Conservation (phyloP, 1,140 invertebrate species). For the Eufriesea mexicana region DNA sequence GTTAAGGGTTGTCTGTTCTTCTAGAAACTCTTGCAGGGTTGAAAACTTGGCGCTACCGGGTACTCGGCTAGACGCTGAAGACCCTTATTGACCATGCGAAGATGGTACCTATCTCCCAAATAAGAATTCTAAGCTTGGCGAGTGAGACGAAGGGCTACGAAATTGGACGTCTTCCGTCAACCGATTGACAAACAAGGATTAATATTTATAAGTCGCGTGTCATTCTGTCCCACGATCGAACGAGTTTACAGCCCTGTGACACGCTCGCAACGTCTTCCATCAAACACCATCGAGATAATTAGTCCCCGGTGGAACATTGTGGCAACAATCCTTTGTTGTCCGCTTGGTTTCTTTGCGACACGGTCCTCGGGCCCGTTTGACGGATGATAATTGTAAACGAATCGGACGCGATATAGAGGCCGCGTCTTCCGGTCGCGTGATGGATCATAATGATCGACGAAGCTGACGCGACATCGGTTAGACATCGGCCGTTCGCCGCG, state of each 20-base stretch:
- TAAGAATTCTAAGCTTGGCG: no score
- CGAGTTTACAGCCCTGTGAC: no score
- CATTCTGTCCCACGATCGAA: neutral
- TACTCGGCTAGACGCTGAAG: no score
- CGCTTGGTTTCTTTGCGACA: no score
- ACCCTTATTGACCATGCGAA: no score
- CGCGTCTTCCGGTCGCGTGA: slow-evolving; percentile 7
- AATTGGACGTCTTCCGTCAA: no score
- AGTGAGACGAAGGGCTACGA: no score
- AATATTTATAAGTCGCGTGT: neutral
- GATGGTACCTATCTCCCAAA: no score
- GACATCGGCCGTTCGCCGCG: slow-evolving; percentile 5
- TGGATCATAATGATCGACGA: slow-evolving; percentile 48
- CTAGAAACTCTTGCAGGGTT: no score
- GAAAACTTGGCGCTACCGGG: no score
- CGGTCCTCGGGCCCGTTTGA: neutral
- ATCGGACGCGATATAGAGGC: slow-evolving; percentile 28
- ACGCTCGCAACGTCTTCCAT: neutral
- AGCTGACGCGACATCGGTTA: slow-evolving; percentile 39
- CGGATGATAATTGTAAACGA: slow-evolving; percentile 40
- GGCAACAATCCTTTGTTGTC: neutral
- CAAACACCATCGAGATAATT: neutral
- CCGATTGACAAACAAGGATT: neutral
- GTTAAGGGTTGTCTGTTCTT: no score
- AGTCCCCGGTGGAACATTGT: neutral